Conservation (phyloP, 30 jellyfish, hydroid and myxozoan genomes). For the Aurelia aurita complex sp. Pacific region DNA sequence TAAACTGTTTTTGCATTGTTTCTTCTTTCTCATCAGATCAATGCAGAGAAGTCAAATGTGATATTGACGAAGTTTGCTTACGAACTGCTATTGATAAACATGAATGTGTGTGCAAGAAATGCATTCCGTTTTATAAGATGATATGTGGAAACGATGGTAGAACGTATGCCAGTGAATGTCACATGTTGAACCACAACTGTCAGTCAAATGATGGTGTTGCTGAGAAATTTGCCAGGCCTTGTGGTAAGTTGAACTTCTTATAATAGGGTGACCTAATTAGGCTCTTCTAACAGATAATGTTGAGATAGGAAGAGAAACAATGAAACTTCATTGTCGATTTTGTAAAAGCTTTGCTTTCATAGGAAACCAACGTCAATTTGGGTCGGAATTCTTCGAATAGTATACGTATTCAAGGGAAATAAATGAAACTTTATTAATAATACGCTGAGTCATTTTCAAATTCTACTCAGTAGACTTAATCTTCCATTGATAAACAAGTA, state of each 20-base stretch:
- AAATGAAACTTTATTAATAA: too few relatives aligned
- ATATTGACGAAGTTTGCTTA: conserved; percentile 25
- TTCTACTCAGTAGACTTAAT: too few relatives aligned
- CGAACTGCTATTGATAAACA: conserved; percentile 13
- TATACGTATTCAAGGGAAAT: too few relatives aligned
- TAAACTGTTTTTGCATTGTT: background rate
- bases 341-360: too few relatives aligned
- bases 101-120: conserved; percentile 59
- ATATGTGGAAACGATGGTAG: conserved; percentile 81
- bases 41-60: conserved; percentile 60
- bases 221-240: conserved; percentile 16
- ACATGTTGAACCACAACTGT: conserved; percentile 63
- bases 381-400: too few relatives aligned
- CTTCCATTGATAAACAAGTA: too few relatives aligned
- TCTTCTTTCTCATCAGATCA: conserved; percentile 49
- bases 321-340: too few relatives aligned
- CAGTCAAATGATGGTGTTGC: conserved; percentile 21
- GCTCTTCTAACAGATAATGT: too few relatives aligned
- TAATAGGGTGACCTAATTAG: too few relatives aligned
- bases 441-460: too few relatives aligned
- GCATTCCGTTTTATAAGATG: conserved; percentile 41
- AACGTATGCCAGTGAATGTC: conserved; percentile 82
- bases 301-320: too few relatives aligned
- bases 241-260: conserved; percentile 44
- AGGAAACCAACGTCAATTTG: too few relatives aligned